phyloP scores from a whole-genome alignment of 1,140 invertebrate genomes.

The Pygmarrhopalites habei region DNA sequence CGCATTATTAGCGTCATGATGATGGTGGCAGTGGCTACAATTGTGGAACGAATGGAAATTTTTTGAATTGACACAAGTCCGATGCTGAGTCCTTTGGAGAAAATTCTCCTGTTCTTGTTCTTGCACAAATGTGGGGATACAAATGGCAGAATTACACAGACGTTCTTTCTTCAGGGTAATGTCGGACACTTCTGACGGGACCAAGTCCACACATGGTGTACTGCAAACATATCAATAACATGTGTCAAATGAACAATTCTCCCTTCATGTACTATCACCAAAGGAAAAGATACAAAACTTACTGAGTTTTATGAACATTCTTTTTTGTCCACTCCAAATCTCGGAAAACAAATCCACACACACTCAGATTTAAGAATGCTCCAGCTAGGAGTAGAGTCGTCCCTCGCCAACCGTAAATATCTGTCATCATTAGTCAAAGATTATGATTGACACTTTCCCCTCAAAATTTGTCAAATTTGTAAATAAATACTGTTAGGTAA shows the following conservation, averaged over 20 bases:
- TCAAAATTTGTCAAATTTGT: neutral
- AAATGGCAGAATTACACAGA: slow-evolving; percentile 69
- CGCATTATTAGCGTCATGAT: too few species aligned
- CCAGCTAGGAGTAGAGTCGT: slow-evolving; percentile 74
- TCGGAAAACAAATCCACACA: slow-evolving; percentile 76
- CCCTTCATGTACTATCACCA: too few species aligned
- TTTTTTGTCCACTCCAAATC: slow-evolving; percentile 55
- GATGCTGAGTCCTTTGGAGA: neutral
- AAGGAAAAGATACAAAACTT: too few species aligned
- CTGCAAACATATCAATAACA: slow-evolving; percentile 13
- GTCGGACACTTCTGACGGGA: slow-evolving; percentile 12
- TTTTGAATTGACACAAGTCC: neutral
- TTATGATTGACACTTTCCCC: too few species aligned
- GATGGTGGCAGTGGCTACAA: too few species aligned
- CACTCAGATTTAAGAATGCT: slow-evolving; percentile 74
- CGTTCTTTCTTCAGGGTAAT: slow-evolving; percentile 41
- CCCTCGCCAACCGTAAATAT: slow-evolving; percentile 79
- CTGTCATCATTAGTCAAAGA: too few species aligned
- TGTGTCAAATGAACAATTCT: too few species aligned
- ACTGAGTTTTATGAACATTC: slow-evolving; percentile 6
- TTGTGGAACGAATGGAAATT: slow-evolving; percentile 1
- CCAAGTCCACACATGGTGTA: slow-evolving; percentile 9
- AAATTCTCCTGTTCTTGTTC: slow-evolving; percentile 40
- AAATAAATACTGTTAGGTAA: neutral
- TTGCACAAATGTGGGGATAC: slow-evolving; percentile 70